Evolutionary conservation across 2,888 invertebrate genomes (phyloP).

Genomic region (Autographa pulchrina): DNA sequence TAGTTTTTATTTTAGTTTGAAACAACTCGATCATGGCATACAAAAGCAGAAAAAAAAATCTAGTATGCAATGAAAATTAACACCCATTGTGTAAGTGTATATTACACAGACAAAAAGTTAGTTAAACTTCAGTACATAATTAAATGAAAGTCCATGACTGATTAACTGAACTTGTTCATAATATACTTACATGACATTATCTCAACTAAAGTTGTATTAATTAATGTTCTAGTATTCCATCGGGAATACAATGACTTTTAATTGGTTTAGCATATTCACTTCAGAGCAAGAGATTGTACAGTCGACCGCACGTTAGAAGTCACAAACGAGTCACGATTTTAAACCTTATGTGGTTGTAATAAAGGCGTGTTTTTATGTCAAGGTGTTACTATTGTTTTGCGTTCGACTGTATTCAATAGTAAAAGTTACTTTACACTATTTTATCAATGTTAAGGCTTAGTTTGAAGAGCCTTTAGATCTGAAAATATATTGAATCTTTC

Average conservation of each 20-base stretch:
- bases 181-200: background rate
- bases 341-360: background rate
- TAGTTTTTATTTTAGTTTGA: too few species aligned
- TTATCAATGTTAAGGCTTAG: too few species aligned
- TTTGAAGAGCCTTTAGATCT: background rate
- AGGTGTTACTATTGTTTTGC: background rate
- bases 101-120: too few species aligned
- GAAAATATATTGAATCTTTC: background rate
- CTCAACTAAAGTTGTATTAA: conserved; percentile 19
- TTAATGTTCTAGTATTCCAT: conserved; percentile 34
- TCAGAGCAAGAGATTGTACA: background rate
- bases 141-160: too few species aligned
- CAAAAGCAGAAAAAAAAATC: too few species aligned
- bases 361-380: background rate
- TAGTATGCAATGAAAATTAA: too few species aligned
- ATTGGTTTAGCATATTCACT: conserved; percentile 59
- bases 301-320: conserved; percentile 7
- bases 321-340: background rate
- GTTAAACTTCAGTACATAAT: too few species aligned
- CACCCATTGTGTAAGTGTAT: too few species aligned
- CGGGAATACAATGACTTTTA: conserved; percentile 47
- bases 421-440: too few species aligned
- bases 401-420: too few species aligned
- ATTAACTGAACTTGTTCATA: too few species aligned
- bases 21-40: too few species aligned